These are phyloP conservation scores for Eulithis testata DNA, from an alignment of 2,888 invertebrate species.

Conservation along the genomic window DNA sequence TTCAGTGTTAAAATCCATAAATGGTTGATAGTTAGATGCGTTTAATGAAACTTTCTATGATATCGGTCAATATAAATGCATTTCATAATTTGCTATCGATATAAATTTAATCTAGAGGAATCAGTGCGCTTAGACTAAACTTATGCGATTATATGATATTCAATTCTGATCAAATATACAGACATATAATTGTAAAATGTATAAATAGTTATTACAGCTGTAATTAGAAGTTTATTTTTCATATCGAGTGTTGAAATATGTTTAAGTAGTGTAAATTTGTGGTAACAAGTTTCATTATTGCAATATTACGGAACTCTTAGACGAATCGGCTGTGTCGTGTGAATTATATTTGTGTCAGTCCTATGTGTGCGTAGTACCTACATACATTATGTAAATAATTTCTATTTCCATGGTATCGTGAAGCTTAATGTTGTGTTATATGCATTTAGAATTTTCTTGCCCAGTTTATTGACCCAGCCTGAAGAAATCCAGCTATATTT, in stretches of 20 bases:
- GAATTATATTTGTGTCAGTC: slow-evolving; percentile 70
- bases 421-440: slow-evolving; percentile 33
- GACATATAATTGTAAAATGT: slow-evolving; percentile 77
- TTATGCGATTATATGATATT: slow-evolving; percentile 65
- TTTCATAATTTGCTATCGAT: slow-evolving; percentile 65
- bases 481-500: slow-evolving; percentile 14
- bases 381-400: slow-evolving; percentile 68
- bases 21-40: slow-evolving; percentile 71
- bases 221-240: slow-evolving; percentile 85
- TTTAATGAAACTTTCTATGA: slow-evolving; percentile 62
- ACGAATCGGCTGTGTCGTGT: slow-evolving; percentile 84
- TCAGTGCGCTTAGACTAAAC: slow-evolving; percentile 78
- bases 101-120: slow-evolving; percentile 59
- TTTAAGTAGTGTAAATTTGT: slow-evolving; percentile 81
- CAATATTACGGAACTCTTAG: slow-evolving; percentile 72
- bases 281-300: slow-evolving; percentile 76
- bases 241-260: slow-evolving; percentile 83
- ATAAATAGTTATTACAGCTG: slow-evolving; percentile 85
- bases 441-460: slow-evolving; percentile 49
- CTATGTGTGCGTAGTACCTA: slow-evolving; percentile 67
- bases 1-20: slow-evolving; percentile 67
- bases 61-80: slow-evolving; percentile 51
- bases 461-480: slow-evolving; percentile 42
- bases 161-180: slow-evolving; percentile 67
- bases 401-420: slow-evolving; percentile 33